phyloP scores from a whole-genome alignment of 2,113 vertebrate genomes.

The Alces alces region DNA sequence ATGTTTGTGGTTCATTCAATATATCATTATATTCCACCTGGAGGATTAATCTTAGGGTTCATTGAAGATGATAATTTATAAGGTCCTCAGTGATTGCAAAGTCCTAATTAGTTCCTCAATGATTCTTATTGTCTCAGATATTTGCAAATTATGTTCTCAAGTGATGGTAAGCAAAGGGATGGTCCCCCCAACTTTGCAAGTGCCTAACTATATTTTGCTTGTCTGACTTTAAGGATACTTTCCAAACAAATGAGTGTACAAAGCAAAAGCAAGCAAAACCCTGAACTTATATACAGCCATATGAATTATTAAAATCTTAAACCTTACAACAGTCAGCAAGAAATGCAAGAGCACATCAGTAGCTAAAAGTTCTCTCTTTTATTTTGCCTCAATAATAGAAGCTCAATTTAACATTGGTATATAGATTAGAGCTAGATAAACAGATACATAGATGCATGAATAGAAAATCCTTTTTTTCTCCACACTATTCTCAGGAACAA shows the following conservation, averaged over 20 bases:
- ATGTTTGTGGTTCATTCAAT: background rate
- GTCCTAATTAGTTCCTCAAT: background rate
- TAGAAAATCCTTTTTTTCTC: background rate
- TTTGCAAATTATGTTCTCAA: background rate
- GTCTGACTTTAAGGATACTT: background rate
- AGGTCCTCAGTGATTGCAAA: background rate
- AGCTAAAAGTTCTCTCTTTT: background rate
- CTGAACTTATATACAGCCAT: background rate
- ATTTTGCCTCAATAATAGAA: background rate
- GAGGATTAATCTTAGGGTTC: background rate
- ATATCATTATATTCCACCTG: background rate
- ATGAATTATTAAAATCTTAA: background rate
- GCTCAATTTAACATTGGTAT: background rate
- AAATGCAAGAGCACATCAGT: background rate
- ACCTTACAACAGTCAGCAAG: background rate
- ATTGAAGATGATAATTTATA: background rate
- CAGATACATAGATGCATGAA: background rate
- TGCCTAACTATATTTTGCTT: background rate
- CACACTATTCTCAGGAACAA: background rate
- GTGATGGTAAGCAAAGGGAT: background rate
- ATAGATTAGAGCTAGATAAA: background rate
- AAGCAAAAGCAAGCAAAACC: background rate
- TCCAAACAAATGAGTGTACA: background rate
- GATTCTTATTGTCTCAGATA: background rate
- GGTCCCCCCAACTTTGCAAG: rapidly evolving